Base-by-base conservation (phyloP, 2,888 invertebrate species). In the Synanthedon andrenaeformis region DNA sequence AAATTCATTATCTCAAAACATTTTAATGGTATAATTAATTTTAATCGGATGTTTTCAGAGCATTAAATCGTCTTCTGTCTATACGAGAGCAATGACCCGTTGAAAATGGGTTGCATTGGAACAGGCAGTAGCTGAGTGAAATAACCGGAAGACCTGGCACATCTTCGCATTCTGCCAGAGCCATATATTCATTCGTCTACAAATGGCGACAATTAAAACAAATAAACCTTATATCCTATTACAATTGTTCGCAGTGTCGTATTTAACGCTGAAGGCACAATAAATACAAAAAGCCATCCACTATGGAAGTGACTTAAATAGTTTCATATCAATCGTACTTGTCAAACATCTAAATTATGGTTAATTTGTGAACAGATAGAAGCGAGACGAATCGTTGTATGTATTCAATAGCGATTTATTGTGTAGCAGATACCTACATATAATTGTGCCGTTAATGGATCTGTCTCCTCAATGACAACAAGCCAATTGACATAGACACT, bases 71-170 rank as follows among this genome's bases (percentile, higher is more conserved):
- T 45, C 45, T 45, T 12, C 10, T 35, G 10, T 14, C 23, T 66
- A 62, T 60, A 67, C 63, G 70, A 64, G 75, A 72, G 69, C 76
- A 73, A 70, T 69, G 75, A 74, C 74, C 74, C 61, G 64, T 58
- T 64, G 66, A 71, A 74, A 73, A 68, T 75, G 69, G 76, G 73
- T 75, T 74, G 72, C 63, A 68, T 65, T 67, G 63, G 62, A 67
- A 61, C 68, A 65, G 63, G 60, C 68, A 65, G 62, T 59, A 65
- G 64, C 62, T 64, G 59, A 57, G 56, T 56, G 66, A 69, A 66
- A 67, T 67, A 69, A 67, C 69, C 72, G 70, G 71, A 73, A 72
- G 74, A 69, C 69, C 71, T 75, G 74, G 74, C 74, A 72, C 69
- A 61, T 63, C 61, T 59, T 63, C 68, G 63, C 69, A 70, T 72